A percentile compares a stretch with the other conserved stretches of the same genome.
phyloP scores from a whole-genome alignment of 2,113 vertebrate species.

The Upupa epops region DNA sequence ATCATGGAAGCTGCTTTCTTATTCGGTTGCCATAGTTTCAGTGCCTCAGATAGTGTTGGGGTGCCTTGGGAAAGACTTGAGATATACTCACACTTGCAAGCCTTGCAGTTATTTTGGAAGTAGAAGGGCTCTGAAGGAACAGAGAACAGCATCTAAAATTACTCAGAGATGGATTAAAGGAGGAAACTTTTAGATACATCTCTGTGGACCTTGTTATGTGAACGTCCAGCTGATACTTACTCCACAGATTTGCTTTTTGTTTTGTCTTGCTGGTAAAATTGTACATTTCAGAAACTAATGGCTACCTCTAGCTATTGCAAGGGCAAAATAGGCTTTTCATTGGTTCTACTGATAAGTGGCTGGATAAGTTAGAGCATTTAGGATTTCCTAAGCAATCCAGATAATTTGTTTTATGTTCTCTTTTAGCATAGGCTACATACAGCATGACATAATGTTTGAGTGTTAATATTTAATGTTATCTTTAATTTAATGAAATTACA shows the following conservation, averaged over 20 bases:
- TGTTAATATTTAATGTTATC: slow-evolving; percentile 32
- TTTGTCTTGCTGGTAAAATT: slow-evolving; percentile 45
- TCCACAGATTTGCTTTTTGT: slow-evolving; percentile 64
- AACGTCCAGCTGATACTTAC: slow-evolving; percentile 70
- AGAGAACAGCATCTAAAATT: slow-evolving; percentile 61
- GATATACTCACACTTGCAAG: slow-evolving; percentile 77
- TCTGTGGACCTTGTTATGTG: slow-evolving; percentile 79
- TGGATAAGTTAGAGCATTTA: slow-evolving; percentile 56
- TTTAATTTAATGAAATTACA: slow-evolving; percentile 28
- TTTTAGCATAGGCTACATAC: slow-evolving; percentile 1
- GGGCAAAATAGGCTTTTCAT: slow-evolving; percentile 39
- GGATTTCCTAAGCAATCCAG: slow-evolving; percentile 24
- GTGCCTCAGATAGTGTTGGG: slow-evolving; percentile 92
- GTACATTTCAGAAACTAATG: slow-evolving; percentile 51
- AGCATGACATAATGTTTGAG: slow-evolving; percentile 14
- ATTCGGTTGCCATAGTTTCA: slow-evolving; percentile 99
- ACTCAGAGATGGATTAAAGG: slow-evolving; percentile 73
- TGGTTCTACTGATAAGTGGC: slow-evolving; percentile 33
- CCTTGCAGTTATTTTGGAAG: slow-evolving; percentile 78
- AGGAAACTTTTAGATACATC: slow-evolving; percentile 70
- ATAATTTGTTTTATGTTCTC: slow-evolving; percentile 44
- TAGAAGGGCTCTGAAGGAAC: slow-evolving; percentile 59
- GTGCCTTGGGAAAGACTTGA: slow-evolving; percentile 87
- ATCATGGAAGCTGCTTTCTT: slow-evolving; percentile 97
- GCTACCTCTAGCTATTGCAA: slow-evolving; percentile 56